Percentiles rank a stretch among this genome's conserved stretches.
phyloP scores from a whole-genome alignment of 1,140 invertebrate species.

The Amyelois transitella region DNA sequence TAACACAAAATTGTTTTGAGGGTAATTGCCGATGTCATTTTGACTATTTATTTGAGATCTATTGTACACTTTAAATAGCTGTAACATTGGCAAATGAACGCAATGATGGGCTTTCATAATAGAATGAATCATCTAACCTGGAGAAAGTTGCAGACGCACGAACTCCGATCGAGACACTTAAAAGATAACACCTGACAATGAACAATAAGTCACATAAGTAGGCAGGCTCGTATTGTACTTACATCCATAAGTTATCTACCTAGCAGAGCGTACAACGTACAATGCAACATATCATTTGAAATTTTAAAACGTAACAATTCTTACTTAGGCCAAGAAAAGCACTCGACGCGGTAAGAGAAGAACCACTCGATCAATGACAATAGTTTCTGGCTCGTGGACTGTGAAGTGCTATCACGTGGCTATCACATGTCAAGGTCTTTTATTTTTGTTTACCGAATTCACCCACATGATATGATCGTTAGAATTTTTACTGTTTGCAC shows the following conservation, averaged over 20 bases:
- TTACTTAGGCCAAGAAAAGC: conserved; percentile 38
- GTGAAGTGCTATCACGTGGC: conserved; percentile 39
- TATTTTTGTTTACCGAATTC: conserved; percentile 32
- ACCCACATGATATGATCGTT: conserved; percentile 31
- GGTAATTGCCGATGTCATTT: no score
- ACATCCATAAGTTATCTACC: conserved; percentile 5
- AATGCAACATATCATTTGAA: conserved; percentile 21
- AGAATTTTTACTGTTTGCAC: no score
- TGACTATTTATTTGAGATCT: no score
- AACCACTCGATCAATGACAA: conserved; percentile 31
- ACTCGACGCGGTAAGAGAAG: conserved; percentile 35
- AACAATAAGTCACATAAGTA: conserved; percentile 34
- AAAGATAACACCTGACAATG: conserved; percentile 56
- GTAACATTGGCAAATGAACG: background rate
- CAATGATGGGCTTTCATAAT: conserved; percentile 9
- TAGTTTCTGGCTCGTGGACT: conserved; percentile 29
- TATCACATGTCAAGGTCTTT: conserved; percentile 19
- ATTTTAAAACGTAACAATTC: conserved; percentile 32
- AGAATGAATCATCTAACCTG: conserved; percentile 43
- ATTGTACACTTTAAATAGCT: no score
- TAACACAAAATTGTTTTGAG: no score
- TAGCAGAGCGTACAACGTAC: background rate
- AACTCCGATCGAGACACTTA: conserved; percentile 48
- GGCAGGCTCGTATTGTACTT: conserved; percentile 6
- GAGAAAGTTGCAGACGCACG: conserved; percentile 46